Evolutionary conservation across 2,113 vertebrate species (phyloP).

Genomic region (Gasterosteus nipponicus): DNA sequence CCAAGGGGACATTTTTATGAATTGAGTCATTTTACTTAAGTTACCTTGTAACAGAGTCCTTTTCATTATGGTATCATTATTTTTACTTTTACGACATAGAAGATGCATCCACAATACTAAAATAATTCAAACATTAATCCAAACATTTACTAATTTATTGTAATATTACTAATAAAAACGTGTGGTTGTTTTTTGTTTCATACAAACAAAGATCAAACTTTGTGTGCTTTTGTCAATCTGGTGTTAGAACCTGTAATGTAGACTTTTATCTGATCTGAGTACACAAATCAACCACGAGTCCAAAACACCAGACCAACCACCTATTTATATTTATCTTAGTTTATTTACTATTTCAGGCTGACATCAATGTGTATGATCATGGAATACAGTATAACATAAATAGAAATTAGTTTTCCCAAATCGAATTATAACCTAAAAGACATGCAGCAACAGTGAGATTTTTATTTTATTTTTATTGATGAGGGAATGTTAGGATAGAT

Average conservation of each 20-base stretch:
- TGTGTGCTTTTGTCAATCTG: neutral
- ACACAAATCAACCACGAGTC: neutral
- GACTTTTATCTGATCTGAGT: no score
- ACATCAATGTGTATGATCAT: neutral
- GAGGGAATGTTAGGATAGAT: neutral
- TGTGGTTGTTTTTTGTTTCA: neutral
- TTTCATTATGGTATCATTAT: neutral
- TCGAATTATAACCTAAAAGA: no score
- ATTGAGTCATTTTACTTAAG: neutral
- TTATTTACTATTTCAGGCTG: neutral
- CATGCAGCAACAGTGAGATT: neutral
- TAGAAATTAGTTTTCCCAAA: neutral
- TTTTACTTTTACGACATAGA: neutral
- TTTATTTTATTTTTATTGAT: neutral
- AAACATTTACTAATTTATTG: no score
- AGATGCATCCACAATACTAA: neutral
- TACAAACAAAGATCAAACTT: conserved; percentile 3
- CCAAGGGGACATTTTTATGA: no score
- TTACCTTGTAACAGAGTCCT: neutral
- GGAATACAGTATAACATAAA: neutral
- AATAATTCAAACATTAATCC: conserved; percentile 18
- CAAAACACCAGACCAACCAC: no score
- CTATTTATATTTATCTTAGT: neutral
- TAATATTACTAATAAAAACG: neutral
- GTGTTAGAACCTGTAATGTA: neutral